Evolutionary conservation across 2,113 vertebrate genomes (phyloP).

Genomic region (Nesogale talazaci): DNA sequence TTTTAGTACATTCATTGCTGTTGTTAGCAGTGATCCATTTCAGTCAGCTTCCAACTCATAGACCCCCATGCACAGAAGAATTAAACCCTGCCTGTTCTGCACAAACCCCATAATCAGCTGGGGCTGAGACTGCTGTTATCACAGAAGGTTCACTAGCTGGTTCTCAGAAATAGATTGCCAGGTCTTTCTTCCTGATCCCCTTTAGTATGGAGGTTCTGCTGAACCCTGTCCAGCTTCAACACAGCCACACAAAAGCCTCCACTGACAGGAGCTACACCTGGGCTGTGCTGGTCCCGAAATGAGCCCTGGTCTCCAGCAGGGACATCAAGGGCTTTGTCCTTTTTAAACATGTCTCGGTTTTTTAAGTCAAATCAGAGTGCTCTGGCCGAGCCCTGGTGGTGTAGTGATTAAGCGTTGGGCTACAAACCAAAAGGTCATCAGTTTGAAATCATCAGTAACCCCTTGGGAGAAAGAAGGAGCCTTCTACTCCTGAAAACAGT

Average conservation of each 20-base stretch:
- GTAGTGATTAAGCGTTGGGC: too few relatives aligned
- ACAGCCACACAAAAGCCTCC: neutral
- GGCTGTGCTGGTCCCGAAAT: neutral
- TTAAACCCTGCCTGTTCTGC: neutral
- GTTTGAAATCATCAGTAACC: too few relatives aligned
- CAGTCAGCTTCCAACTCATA: neutral
- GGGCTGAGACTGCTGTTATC: neutral
- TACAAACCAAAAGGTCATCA: too few relatives aligned
- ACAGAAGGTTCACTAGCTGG: neutral
- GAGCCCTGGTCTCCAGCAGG: neutral
- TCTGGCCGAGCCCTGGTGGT: too few relatives aligned
- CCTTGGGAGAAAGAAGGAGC: too few relatives aligned
- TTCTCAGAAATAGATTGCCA: neutral
- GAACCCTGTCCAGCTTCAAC: neutral
- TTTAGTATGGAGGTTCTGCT: neutral
- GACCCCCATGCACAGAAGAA: neutral
- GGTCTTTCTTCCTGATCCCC: neutral
- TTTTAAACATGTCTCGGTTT: neutral
- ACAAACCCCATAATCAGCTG: neutral
- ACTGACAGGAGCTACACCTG: neutral
- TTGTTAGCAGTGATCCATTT: neutral
- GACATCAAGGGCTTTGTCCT: neutral
- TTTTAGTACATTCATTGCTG: neutral
- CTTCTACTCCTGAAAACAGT: too few relatives aligned
- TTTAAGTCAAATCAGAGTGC: slow-evolving; percentile 29